Evolutionary conservation across 2,888 invertebrate species (phyloP).

Genomic region (Papilio elwesi): DNA sequence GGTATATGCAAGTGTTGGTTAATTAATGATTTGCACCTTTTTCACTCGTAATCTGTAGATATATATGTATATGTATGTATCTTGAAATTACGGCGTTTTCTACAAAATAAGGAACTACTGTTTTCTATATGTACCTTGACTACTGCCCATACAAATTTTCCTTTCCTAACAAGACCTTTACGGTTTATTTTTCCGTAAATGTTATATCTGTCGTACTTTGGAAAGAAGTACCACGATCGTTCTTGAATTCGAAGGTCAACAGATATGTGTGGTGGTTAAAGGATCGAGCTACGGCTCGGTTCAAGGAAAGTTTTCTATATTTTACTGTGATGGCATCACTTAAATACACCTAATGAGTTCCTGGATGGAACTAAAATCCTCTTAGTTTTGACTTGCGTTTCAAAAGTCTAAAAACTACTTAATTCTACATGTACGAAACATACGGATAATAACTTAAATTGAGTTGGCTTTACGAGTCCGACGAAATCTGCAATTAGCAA

Average conservation of each 20-base stretch:
- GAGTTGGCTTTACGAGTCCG: conserved; percentile 58
- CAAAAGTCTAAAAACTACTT: not conserved
- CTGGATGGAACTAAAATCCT: not conserved
- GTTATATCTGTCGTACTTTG: too few species aligned
- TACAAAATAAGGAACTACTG: too few species aligned
- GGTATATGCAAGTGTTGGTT: not conserved
- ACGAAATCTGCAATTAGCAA: conserved; percentile 68
- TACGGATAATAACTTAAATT: conserved; percentile 47
- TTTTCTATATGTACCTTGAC: too few species aligned
- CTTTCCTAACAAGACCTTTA: too few species aligned
- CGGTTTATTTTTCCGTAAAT: too few species aligned
- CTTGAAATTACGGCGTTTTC: not conserved
- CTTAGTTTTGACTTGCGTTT: not conserved
- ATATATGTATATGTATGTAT: not conserved
- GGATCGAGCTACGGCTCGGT: too few species aligned
- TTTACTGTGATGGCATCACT: too few species aligned
- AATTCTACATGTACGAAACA: not conserved
- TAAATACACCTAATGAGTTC: not conserved
- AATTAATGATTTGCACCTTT: conserved; percentile 12
- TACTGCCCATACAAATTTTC: too few species aligned
- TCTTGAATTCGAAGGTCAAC: too few species aligned
- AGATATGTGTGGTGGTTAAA: too few species aligned
- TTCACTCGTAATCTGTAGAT: not conserved
- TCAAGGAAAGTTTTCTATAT: too few species aligned
- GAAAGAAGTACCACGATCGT: too few species aligned